Base-by-base conservation (phyloP, 2,888 invertebrate species). In the Diaprepes abbreviatus region DNA sequence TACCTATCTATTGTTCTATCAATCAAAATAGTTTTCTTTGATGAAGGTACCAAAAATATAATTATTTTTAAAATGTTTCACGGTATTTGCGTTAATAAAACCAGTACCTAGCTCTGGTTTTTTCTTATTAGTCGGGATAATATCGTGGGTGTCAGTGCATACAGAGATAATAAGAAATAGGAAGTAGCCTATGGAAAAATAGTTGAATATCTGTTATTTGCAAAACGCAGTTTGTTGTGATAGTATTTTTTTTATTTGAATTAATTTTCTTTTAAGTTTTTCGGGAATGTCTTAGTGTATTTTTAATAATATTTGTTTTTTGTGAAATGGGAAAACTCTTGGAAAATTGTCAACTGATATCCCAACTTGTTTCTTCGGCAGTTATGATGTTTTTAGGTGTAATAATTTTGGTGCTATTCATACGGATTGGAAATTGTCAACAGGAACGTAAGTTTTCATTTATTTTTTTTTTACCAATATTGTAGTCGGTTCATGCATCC, bases 341-440 rank as follows among this genome's bases (percentile, higher is more conserved):
- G 16, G 3, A 59, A 12, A 48, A 43, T 69, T 58, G 80, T 78
- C 16, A 89, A 79, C 31, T 59, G 59, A 17, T 59, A 21, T 58
- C 21, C 10, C 43, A 45, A 31, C 45, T 43, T n/a, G 40, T 43
- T 16, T 36, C 48, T 33, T 36, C 21, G 6, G 35, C 19, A 2
- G 17, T 60, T 21, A 60, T 60, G 45, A 48, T 60, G 31, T 10
- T 43, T 19, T 57, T 24, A 17, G 31, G 43, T 43, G 31, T 24
- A 2, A 40, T 54, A 3, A 17, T 64, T 24, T 33, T 68, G 16
- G 6, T 48, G 7, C 17, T 45, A n/a, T 19, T 68, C 0, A 5
- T 57, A n/a, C 16, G 28, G 12, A 31, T 43, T 31, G 55, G 57
- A 43, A 40, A 28, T 24, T 54, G 35, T 28, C 62, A 68, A 38